Percentiles rank a stretch among this genome's conserved stretches.
Conservation (phyloP, 1,140 invertebrate genomes). For the Pomacea maculata region DNA sequence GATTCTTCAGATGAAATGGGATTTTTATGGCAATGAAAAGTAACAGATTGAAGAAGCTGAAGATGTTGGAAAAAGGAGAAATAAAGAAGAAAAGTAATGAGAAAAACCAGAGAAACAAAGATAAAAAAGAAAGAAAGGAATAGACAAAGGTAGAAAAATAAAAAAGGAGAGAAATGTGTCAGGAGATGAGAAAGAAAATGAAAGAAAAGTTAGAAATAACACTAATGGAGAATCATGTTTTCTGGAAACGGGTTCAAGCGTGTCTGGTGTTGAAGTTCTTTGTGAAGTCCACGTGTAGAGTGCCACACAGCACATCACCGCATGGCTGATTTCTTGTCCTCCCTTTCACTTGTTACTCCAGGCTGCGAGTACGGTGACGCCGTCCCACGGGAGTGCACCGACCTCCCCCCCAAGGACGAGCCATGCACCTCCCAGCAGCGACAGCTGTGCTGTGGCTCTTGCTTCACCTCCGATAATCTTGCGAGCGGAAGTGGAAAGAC, state of each 20-base stretch:
- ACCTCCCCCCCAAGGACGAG: neutral
- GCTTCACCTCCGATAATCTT: neutral
- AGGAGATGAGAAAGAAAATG: too few relatives aligned
- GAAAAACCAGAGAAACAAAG: neutral
- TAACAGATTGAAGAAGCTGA: neutral
- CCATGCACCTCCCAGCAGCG: conserved; percentile 4
- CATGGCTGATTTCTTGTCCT: too few relatives aligned
- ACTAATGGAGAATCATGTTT: too few relatives aligned
- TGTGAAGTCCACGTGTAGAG: too few relatives aligned
- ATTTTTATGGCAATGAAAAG: neutral
- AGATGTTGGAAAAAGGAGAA: neutral
- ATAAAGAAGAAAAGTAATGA: neutral
- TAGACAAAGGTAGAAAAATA: too few relatives aligned
- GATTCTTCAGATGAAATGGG: neutral
- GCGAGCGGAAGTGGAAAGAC: neutral
- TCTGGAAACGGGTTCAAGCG: too few relatives aligned
- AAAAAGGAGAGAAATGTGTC: too few relatives aligned
- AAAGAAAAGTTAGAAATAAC: too few relatives aligned
- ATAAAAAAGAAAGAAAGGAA: too few relatives aligned
- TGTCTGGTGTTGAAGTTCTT: too few relatives aligned
- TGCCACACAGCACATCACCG: too few relatives aligned
- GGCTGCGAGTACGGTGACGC: conserved; percentile 19
- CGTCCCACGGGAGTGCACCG: neutral
- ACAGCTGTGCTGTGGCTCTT: conserved; percentile 7
- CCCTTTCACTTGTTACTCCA: neutral